Conservation (phyloP, 2,888 invertebrate species). For the Cryptocheilus praepositus region DNA sequence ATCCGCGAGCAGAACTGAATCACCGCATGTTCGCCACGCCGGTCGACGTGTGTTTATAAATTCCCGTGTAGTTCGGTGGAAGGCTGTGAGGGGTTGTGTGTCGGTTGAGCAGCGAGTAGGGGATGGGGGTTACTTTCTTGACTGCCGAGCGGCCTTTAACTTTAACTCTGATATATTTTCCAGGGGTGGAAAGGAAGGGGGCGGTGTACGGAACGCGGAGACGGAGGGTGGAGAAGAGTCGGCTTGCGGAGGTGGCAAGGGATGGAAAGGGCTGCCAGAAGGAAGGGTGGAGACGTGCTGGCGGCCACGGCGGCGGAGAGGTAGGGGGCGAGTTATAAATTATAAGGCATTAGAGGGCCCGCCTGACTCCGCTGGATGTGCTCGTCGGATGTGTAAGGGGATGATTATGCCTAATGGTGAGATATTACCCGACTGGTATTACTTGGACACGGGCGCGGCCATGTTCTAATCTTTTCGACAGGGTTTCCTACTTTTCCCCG, state of each 20-base stretch:
- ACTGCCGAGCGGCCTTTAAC: slow-evolving; percentile 63
- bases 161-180: slow-evolving; percentile 72
- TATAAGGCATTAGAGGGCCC: slow-evolving; percentile 72
- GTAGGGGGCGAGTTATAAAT: slow-evolving; percentile 70
- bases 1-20: no score
- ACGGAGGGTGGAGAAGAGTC: slow-evolving; percentile 38
- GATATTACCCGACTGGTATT: slow-evolving; percentile 74
- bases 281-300: slow-evolving; percentile 15
- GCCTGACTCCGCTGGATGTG: slow-evolving; percentile 60
- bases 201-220: slow-evolving; percentile 32
- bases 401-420: slow-evolving; percentile 75
- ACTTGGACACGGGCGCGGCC: slow-evolving; percentile 72
- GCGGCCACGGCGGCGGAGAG: slow-evolving; percentile 19
- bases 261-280: slow-evolving; percentile 39
- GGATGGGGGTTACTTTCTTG: slow-evolving; percentile 54
- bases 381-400: slow-evolving; percentile 72
- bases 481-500: slow-evolving; percentile 72
- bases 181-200: slow-evolving; percentile 27
- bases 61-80: slow-evolving; percentile 19
- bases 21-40: no score
- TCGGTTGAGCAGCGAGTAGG: slow-evolving; percentile 6
- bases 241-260: slow-evolving; percentile 45
- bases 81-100: slow-evolving; percentile 22
- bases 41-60: background rate
- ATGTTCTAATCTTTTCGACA: slow-evolving; percentile 75